phyloP scores from a whole-genome alignment of 1,140 invertebrate species.

The Ceratina japonica region DNA sequence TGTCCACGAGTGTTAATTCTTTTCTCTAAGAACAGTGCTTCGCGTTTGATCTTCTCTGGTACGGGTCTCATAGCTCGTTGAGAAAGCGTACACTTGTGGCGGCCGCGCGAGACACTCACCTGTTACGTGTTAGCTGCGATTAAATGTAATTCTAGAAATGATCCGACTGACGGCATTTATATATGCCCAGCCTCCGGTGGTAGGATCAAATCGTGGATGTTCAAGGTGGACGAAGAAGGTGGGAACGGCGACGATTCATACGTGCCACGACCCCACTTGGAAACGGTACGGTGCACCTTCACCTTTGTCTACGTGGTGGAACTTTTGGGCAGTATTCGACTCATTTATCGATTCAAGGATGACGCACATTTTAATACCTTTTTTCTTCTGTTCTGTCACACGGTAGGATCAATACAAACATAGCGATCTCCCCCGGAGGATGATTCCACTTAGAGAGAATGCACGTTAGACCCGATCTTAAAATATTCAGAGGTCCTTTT shows the following conservation, averaged over 20 bases:
- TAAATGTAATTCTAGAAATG: constrained; percentile 37
- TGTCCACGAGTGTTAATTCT: too few species aligned
- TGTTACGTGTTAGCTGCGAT: constrained; percentile 35
- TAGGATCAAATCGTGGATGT: constrained; percentile 23
- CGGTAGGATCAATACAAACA: background rate
- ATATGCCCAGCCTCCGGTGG: constrained; percentile 34
- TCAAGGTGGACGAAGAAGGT: constrained; percentile 1
- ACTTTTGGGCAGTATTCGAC: constrained; percentile 21
- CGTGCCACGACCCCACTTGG: background rate
- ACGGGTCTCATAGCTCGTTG: background rate
- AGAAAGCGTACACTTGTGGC: background rate
- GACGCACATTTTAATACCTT: background rate
- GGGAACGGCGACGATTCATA: constrained; percentile 38
- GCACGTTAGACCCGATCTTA: too few species aligned
- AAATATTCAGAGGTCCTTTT: too few species aligned
- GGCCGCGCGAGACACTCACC: constrained; percentile 32
- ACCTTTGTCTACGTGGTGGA: constrained; percentile 31
- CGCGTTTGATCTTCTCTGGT: background rate
- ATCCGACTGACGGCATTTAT: constrained; percentile 31
- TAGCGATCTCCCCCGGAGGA: background rate
- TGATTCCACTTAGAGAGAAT: background rate
- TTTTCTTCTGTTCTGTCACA: background rate
- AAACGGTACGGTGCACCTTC: background rate
- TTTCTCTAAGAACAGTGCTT: background rate
- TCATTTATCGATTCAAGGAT: background rate